Evolutionary conservation across 2,797 vertebrate genomes (phyloP), one percentile per base, ranked within the genome.

Genomic region (Spondyliosoma cantharus): DNA sequence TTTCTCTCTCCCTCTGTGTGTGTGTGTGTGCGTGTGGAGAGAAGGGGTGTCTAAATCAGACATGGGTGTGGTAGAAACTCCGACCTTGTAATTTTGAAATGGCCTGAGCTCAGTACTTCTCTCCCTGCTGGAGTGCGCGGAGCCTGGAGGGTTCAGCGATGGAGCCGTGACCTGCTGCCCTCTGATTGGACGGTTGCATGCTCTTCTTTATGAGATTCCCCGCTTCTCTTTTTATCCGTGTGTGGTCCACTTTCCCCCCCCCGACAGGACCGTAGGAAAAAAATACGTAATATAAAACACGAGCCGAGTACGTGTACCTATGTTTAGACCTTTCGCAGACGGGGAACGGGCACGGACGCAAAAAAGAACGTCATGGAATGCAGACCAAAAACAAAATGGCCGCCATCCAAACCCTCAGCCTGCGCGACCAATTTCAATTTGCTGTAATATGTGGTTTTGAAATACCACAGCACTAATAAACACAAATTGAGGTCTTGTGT

Each of bases 401-500:
- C 5, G 8, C 43, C 32, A 48, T 82, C 86, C 83, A 85, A 89
- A 81, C 65, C 78, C 83, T 80, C 77, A 84, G 84, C 65, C 74
- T 78, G 32, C 11, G 62, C 15, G 37, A 78, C 66, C 85, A 83
- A 78, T 86, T 90, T 90, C 71, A 90, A 50, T 90, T 88, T 88
- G 75, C 87, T 72, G 49, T 91, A 84, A 85, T 87, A 61, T 82
- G 86, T 77, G 80, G 86, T 86, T 91, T 88, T 78, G 67, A 89
- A 88, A 90, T 85, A 73, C 88, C 79, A 68, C 84, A 82, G 70
- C 50, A 69, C 83, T 90, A 84, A 90, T 91, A 87, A 86, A 87
- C 88, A 90, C 86, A 92, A 90, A 91, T 86, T 89, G 84, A 86
- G 80, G 81, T 84, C 65, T 82, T 80, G 78, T 87, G 81, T 88